Evolutionary conservation across 2,888 invertebrate species (phyloP), one percentile per base, ranked within the genome.

Genomic region (Chloromyia formosa): DNA sequence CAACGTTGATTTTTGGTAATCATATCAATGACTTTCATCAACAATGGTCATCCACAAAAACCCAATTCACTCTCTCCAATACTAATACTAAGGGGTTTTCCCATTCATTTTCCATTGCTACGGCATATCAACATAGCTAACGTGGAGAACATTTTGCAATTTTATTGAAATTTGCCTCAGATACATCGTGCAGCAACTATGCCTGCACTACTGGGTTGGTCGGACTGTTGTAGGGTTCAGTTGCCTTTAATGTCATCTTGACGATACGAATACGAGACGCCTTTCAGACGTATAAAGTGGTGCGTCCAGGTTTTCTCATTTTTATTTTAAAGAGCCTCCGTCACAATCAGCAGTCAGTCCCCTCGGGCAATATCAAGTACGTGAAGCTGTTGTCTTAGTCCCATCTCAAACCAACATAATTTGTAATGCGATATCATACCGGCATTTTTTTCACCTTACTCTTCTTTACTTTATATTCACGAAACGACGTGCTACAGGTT

Each of bases 401-500:
- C 61, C 61, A 61, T 35, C 61, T 61, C n/a, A n/a, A n/a, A 61
- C 61, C 61, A n/a, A 3, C 61, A 14, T 14, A 16, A 2, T 5
- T 10, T 61, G 61, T 61, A 61, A 61, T 61, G 61, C 16, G 61
- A 61, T 61, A 61, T 27, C 61, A 27, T 61, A 61, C 23, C 22
- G 61, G 14, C 22, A 27, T 27, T 27, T 35, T n/a, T n/a, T n/a
- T n/a, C n/a, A n/a, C n/a, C n/a, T n/a, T n/a, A n/a, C n/a, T n/a
- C n/a, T n/a, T n/a, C n/a, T n/a, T n/a, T n/a, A n/a, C n/a, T n/a
- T n/a, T n/a, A n/a, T n/a, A n/a, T n/a, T n/a, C n/a, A n/a, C n/a
- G n/a, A n/a, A n/a, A n/a, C n/a, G n/a, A n/a, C n/a, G n/a, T 61
- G 61, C 61, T 61, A 61, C 61, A 61, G 61, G 61, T 61, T n/a